phyloP scores from a whole-genome alignment of 1,140 invertebrate genomes.

The Stegodyphus dumicola region DNA sequence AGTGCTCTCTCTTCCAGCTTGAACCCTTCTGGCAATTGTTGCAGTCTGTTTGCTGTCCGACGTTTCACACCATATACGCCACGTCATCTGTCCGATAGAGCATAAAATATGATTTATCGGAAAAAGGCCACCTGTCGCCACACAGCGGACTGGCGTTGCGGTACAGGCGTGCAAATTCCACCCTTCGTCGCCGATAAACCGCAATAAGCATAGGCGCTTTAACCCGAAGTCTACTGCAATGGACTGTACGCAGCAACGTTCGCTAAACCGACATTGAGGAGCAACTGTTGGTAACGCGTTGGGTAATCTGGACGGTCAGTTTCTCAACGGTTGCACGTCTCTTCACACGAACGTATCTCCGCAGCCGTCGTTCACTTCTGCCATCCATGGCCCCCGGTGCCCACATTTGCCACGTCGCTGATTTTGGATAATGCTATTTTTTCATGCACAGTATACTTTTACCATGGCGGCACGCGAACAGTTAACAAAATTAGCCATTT shows the following conservation, averaged over 20 bases:
- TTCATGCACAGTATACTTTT: too few relatives aligned
- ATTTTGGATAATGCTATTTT: conserved; percentile 2
- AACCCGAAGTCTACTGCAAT: neutral
- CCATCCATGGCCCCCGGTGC: neutral
- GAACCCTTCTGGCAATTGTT: neutral
- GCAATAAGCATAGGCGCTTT: neutral
- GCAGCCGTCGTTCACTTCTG: conserved; percentile 1
- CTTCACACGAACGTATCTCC: neutral
- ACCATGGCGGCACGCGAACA: neutral
- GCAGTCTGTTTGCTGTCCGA: too few relatives aligned
- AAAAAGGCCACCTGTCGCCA: neutral
- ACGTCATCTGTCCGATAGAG: neutral
- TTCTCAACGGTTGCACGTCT: conserved; percentile 1
- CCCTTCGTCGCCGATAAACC: neutral
- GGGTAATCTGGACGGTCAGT: conserved; percentile 1
- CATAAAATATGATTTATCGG: neutral
- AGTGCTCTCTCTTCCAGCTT: neutral
- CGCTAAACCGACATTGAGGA: neutral
- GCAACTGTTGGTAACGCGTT: neutral
- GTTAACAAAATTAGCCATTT: neutral
- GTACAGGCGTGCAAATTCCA: neutral
- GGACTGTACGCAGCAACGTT: neutral
- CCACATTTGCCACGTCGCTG: neutral
- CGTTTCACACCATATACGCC: too few relatives aligned
- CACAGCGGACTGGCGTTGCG: neutral